Evolutionary conservation across 2,888 invertebrate genomes (phyloP).

Genomic region (Patella ulyssiponensis): DNA sequence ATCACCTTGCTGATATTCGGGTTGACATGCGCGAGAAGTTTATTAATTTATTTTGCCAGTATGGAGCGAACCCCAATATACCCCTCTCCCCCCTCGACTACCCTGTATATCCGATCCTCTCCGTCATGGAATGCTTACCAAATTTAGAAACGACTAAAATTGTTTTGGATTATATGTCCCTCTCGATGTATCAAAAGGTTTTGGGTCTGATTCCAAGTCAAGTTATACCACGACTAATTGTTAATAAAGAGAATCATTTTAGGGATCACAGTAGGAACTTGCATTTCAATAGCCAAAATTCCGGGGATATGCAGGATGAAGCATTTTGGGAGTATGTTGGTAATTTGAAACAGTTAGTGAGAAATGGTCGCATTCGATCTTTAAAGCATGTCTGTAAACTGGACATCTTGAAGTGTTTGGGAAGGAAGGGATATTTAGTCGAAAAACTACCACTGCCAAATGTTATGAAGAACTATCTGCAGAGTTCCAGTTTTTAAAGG

Average conservation of each 20-base stretch:
- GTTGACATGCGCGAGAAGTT: slow-evolving; percentile 21
- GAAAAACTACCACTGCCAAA: slow-evolving; percentile 14
- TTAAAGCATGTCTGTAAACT: slow-evolving; percentile 24
- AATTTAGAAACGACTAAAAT: not conserved
- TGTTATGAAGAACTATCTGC: slow-evolving; percentile 20
- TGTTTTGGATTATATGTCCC: slow-evolving; percentile 11
- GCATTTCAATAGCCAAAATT: not conserved
- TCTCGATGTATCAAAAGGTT: not conserved
- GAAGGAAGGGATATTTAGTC: not conserved
- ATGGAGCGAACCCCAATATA: slow-evolving; percentile 13
- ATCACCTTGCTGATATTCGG: slow-evolving; percentile 15
- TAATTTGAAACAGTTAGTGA: not conserved
- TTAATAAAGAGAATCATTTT: no score
- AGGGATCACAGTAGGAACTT: not conserved
- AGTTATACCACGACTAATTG: slow-evolving; percentile 5
- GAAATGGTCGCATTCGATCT: slow-evolving; percentile 10
- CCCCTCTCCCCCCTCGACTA: not conserved
- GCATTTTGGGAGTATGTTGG: not conserved
- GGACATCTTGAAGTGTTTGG: not conserved
- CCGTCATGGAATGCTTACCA: not conserved
- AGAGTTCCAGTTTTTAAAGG: slow-evolving; percentile 13
- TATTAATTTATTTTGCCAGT: slow-evolving; percentile 23
- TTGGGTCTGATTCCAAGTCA: not conserved
- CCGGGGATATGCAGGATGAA: not conserved
- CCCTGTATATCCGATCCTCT: not conserved